A percentile compares a stretch with the other conserved stretches of the same genome.
These are phyloP conservation scores for Rhopalosiphum maidis DNA, from an alignment of 1,140 invertebrate genomes.

Conservation along the genomic window DNA sequence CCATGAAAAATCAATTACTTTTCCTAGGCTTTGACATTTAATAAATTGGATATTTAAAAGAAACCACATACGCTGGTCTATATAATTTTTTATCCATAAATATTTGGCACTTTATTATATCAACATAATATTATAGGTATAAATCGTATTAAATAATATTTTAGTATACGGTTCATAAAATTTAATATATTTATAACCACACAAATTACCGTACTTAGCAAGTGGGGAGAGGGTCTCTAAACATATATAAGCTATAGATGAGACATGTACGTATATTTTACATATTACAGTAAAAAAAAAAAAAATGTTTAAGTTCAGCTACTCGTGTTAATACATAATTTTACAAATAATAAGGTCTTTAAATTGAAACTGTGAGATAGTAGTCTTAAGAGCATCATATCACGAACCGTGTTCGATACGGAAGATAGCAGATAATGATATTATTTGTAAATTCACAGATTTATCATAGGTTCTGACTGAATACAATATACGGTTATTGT, in stretches of 20 bases:
- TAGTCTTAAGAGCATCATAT: not conserved
- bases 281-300: not conserved
- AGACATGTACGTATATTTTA: not conserved
- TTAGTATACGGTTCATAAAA: not conserved
- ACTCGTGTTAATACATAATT: not conserved
- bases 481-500: not conserved
- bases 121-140: not conserved
- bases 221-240: not conserved
- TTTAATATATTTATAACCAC: not conserved
- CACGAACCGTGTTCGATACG: not conserved
- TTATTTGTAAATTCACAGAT: not conserved
- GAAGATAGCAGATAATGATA: not conserved
- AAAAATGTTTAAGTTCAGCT: not conserved
- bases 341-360: not conserved
- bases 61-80: not conserved
- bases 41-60: not conserved
- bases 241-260: not conserved
- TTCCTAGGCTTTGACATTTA: not conserved
- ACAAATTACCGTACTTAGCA: not conserved
- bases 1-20: constrained; percentile 36
- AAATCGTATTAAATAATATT: not conserved
- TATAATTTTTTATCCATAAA: not conserved
- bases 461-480: not conserved
- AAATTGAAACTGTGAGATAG: not conserved
- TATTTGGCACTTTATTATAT: not conserved